phyloP scores from a whole-genome alignment of 2,888 invertebrate genomes.

The Agrilus mali region DNA sequence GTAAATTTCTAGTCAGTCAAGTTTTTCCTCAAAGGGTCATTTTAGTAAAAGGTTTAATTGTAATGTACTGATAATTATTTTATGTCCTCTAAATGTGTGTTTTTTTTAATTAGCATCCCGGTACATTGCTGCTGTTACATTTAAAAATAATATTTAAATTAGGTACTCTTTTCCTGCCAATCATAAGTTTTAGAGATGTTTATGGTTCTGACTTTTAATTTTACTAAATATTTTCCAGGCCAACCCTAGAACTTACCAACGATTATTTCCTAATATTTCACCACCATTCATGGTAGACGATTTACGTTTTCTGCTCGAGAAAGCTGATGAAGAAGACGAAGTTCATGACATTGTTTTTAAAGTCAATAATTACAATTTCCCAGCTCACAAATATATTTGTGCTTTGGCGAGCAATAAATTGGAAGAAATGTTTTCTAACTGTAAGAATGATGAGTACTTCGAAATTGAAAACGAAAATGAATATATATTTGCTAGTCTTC shows the following conservation, averaged over 20 bases:
- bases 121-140: no score
- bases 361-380: conserved; percentile 47
- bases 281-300: conserved; percentile 37
- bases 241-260: conserved; percentile 25
- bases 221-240: conserved; percentile 15
- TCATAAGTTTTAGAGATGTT: no score
- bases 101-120: no score
- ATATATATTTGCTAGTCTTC: conserved; percentile 57
- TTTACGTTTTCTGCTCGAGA: conserved; percentile 45
- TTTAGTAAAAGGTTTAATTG: no score
- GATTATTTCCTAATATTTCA: conserved; percentile 35
- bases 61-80: no score
- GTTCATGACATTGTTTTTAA: conserved; percentile 63
- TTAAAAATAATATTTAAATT: no score
- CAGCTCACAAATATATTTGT: conserved; percentile 63
- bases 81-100: no score
- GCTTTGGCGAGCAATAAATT: conserved; percentile 51
- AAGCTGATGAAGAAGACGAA: conserved; percentile 50
- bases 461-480: conserved; percentile 43
- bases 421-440: conserved; percentile 26
- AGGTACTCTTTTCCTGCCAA: no score
- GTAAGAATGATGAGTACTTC: conserved; percentile 26
- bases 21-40: no score
- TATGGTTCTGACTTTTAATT: neutral
- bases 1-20: no score